Base-by-base conservation (phyloP, 2,113 vertebrate species). In the Eptatretus burgeri region DNA sequence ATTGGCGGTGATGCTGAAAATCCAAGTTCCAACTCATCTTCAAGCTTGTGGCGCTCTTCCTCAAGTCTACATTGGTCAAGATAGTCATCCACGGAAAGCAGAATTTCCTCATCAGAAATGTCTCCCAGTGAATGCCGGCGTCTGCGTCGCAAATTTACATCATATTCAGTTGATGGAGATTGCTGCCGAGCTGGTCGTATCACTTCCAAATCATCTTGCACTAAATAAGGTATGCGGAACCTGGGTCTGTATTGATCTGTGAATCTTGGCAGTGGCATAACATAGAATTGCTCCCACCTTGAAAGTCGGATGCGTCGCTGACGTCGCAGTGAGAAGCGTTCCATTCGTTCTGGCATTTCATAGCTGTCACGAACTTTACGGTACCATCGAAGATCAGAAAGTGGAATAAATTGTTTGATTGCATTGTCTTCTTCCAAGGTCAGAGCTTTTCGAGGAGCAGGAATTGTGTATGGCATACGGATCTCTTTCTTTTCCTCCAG, bases 341-440 rank as follows among this genome's bases (percentile, higher is more conserved):
- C 89, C 64, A 91, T 77, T 62, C 85, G 85, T 68, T 83, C 91
- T 41, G 91, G 91, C 80, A 98, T 89, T 75, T 95, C 89, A 2
- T 80, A 94, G 17, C 93, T 85, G 71, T 98, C 89, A 56, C 89
- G 73, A n/a, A 98, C 71, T 68, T 77, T 89, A 75, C 84, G 93
- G 71, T 98, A 98, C 91, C 91, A 98, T 69, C 89, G 95, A 85
- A 98, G 93, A 68, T 98, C 87, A 63, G 91, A 98, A 67, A 91
- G 75, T 16, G 91, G 91, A 68, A 83, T 77, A 67, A 80, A 98
- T 66, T 85, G 79, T 74, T 95, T 95, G 64, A 98, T 95, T 66
- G 68, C 78, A 41, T 82, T 77, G 63, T 98, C 83, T 74, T 94
- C 85, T 67, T 88, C 81, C 50, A 86, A 72, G 63, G 73, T 71